Evolutionary conservation across 2,888 invertebrate genomes (phyloP), one percentile per base, ranked within the genome.

Genomic region (Drosophila koepferae): DNA sequence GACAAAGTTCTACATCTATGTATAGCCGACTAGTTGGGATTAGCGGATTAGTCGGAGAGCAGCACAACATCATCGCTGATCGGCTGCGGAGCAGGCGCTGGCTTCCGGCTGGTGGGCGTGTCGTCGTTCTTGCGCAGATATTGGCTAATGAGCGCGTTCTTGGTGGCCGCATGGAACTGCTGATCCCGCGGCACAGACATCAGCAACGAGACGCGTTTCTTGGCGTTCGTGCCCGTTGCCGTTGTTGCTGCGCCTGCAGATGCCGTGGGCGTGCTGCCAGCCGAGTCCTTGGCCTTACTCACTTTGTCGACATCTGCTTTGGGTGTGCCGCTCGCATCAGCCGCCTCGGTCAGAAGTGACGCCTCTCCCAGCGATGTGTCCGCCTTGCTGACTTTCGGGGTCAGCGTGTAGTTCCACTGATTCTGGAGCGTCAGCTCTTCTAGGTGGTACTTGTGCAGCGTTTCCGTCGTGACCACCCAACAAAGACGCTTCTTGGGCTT

Each of bases 381-480:
- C 56, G 41, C 64, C 7, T 80, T 79, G 40, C 63, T 72, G 20
- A 69, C 72, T 46, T 86, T 92, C 3, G 93, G 93, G 18, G 85
- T 90, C 20, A 94, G 80, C 12, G 81, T 92, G 74, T 95, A 95
- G 5, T 91, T 91, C 95, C 95, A 96, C 4, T 92, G 89, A 85
- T 95, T 89, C 0, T 95, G 94, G 20, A 95, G 67, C 1, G 92
- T 86, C 0, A 95, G 85, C 44, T 94, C 93, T 0, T 92, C 86
- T 23, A 94, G 87, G 8, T 94, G 91, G 91, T 95, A 95, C 81
- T 95, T 94, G 41, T 94, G 93, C 16, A 95, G 92, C 1, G 94
- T 80, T 14, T 95, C 94, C 10, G 94, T 93, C 0, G 94, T 89
- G 0, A 96, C 96, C 80, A 94, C 94, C 96, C 96, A 96, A 81